Base-by-base conservation (phyloP, 2,888 invertebrate species). In the Helicoverpa assulta region DNA sequence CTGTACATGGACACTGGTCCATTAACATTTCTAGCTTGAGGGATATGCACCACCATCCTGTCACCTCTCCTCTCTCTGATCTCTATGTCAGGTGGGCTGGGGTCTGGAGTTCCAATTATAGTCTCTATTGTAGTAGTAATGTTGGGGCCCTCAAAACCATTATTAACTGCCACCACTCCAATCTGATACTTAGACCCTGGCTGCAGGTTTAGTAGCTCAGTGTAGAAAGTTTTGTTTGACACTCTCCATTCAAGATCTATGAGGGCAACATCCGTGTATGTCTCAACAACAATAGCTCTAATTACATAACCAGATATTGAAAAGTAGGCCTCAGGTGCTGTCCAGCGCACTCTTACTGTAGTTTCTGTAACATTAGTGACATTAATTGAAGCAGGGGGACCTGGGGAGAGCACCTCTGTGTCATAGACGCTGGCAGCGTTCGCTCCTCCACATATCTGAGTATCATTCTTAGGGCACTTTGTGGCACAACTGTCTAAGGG, bases 101-200 rank as follows among this genome's bases (percentile, higher is more conserved):
- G 98, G 73, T 97, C 97, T 29, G 97, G 97, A 67, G 95, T 95
- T 47, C 97, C 98, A 58, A 99, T 97, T 62, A 96, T 92, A 0
- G 98, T 98, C 92, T 97, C 97, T 18, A 96, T 96, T 29, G 94
- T 92, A 6, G 95, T 89, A 29, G 94, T 96, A 1, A 96, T 93
- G 21, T 96, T 94, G 0, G 96, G 96, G 18, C 98, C 98, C 71
- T 91, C 93, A 16, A 96, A 97, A 79, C 96, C 94, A 73, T 89
- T 95, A 89, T 97, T 97, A 29, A 96, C 93, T 0, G 98, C 98
- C 33, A 96, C 95, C 1, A 99, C 96, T 50, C 97, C 97, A 29
- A 99, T 95, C 78, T 97, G 97, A 89, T 98, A 99, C 67, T 95
- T 94, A 0, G 98, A 97, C 0, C 98, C 98, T 0, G 98, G 97